Evolutionary conservation across 2,888 invertebrate species (phyloP).

Genomic region (Dione juno): DNA sequence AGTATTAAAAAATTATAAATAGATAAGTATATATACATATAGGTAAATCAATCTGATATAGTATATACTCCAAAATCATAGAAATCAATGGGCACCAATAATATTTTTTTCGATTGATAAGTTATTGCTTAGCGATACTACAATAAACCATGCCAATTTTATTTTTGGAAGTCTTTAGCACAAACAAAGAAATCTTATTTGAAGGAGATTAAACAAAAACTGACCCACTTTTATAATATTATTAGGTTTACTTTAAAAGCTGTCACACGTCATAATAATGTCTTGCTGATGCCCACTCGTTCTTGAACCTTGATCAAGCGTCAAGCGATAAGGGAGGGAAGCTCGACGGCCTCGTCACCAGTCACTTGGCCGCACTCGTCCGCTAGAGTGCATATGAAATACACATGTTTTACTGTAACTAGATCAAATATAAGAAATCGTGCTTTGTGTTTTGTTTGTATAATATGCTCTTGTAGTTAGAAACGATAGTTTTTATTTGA

Average conservation of each 20-base stretch:
- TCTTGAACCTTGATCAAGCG: conserved; percentile 68
- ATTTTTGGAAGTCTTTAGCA: no score
- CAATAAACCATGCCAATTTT: no score
- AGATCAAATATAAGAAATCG: conserved; percentile 11
- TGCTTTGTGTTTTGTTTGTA: conserved; percentile 18
- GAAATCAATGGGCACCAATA: no score
- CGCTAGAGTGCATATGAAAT: conserved; percentile 11
- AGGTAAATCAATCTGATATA: no score
- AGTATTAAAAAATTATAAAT: no score
- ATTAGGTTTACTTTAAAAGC: background rate
- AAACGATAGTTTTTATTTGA: background rate
- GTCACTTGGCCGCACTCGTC: conserved; percentile 29
- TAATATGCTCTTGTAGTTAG: background rate
- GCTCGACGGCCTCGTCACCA: conserved; percentile 40
- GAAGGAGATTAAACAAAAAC: background rate
- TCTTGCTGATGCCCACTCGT: conserved; percentile 44
- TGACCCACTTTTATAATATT: conserved; percentile 10
- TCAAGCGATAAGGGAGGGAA: conserved; percentile 60
- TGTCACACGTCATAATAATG: conserved; percentile 37
- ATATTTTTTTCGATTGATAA: no score
- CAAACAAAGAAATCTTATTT: no score
- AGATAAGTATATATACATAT: no score
- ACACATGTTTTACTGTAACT: conserved; percentile 22
- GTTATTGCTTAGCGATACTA: no score
- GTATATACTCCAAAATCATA: no score